Base-by-base conservation (phyloP, 2,888 invertebrate genomes). In the Lycaena phlaeas region DNA sequence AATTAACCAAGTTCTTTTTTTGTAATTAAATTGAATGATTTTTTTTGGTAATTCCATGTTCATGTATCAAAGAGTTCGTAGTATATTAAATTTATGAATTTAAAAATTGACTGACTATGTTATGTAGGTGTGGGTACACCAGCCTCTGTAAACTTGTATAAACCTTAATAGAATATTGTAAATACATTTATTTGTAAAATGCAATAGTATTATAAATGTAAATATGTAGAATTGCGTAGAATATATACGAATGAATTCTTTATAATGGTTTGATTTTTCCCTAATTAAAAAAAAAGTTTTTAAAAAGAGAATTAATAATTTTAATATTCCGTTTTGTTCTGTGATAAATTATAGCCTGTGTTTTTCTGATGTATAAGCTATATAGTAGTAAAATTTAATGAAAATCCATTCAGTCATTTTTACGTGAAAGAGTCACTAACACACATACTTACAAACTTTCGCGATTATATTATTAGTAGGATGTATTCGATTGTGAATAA, bases 51-150 rank as follows among this genome's bases (percentile, higher is more conserved):
- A 22, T 22, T 4, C 3, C n/a, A n/a, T 22, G 5, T 22, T 39
- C 43, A 46, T 42, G 40, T 40, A 39, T 40, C 43, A 40, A 28
- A 42, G 22, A 28, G 38, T 43, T 28, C 7, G 41, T 43, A 31
- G 41, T 43, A 28, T 46, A 43, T 43, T 43, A 41, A 40, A 38
- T 41, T 43, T 34, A 42, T 41, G 38, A 48, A 49, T 56, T 59
- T 54, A 48, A 62, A 61, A 68, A 68, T 66, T 57, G 79, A 79
- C 79, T 81, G 79, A 79, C 36, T 41, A 41, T 14, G 25, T 26
- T 34, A 45, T 39, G 11, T 36, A 34, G 38, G 31, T 14, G 40
- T 41, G 30, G 34, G 29, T 29, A 29, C 40, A 31, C 44, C 37
- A 27, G 27, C 44, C 42, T 41, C 27, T 46, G 48, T 50, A 46